Evolutionary conservation across 1,140 invertebrate genomes (phyloP), one percentile per base, ranked within the genome.

Genomic region (Drosophila ficusphila): DNA sequence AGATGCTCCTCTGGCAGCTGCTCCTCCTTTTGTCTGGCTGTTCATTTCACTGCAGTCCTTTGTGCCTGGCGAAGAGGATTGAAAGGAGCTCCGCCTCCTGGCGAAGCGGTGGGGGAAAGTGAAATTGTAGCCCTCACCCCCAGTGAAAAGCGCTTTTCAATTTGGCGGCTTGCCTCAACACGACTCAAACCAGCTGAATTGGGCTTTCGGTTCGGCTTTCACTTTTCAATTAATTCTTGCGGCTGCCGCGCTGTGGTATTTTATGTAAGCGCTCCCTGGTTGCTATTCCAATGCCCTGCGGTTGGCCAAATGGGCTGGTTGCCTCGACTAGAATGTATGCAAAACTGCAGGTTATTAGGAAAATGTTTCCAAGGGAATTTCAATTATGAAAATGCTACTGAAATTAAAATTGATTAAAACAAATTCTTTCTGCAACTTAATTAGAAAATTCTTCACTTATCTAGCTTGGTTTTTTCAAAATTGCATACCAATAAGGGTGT

Each of bases 211-310:
- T 29, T 60, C 49, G 44, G 71, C 71, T 85, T 79, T 85, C 81
- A 81, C 82, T 85, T 81, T 85, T 76, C 81, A 86, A 85, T 85
- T 85, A 86, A 85, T 79, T 72, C 46, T 52, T 44, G 68, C 48
- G 79, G 79, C 42, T 7, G 54, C 34, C 51, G 47, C 53, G 54
- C 19, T 73, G 49, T 60, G 61, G 57, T 41, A 58, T 82, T 73
- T 82, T 82, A 74, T 82, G 48, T 62, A 77, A 76, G 54, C 74
- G 51, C 58, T 49, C 69, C 69, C 70, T 41, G 19, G 48, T 44
- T 73, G 39, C 21, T 27, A 48, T 41, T 73, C 36, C 18, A 42
- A 41, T 56, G 51, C 69, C 33, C 70, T 65, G 23, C 14, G 39
- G 21, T 46, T 29, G 16, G 36, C 51, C 18, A 61, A 53, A 56